phyloP scores from a whole-genome alignment of 2,113 vertebrate species.

The Castor canadensis region DNA sequence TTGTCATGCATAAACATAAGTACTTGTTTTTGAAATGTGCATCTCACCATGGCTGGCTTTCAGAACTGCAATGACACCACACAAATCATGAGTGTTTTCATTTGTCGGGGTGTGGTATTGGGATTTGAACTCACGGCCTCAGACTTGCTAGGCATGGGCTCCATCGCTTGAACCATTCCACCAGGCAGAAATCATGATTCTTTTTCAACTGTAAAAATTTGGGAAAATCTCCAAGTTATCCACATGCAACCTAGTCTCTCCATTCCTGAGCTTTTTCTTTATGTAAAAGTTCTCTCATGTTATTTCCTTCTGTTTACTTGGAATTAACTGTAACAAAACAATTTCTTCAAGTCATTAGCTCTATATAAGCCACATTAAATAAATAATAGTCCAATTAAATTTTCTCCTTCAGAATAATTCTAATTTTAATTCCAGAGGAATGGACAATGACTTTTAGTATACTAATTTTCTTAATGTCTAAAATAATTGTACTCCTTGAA shows the following conservation, averaged over 20 bases:
- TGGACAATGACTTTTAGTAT: neutral
- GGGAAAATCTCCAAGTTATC: neutral
- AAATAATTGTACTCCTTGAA: neutral
- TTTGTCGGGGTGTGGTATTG: too few relatives aligned
- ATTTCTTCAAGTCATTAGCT: neutral
- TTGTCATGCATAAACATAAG: neutral
- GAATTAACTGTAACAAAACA: neutral
- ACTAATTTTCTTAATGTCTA: neutral
- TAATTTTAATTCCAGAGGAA: neutral
- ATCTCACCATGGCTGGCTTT: neutral
- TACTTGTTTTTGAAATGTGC: neutral
- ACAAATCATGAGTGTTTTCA: neutral
- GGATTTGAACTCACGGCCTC: too few relatives aligned
- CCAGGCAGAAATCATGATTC: too few relatives aligned
- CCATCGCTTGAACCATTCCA: too few relatives aligned
- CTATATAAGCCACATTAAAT: neutral
- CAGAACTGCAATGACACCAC: neutral
- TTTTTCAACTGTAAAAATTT: neutral
- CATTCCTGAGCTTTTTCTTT: neutral
- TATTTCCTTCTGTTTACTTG: neutral
- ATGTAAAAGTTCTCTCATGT: neutral
- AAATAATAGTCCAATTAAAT: neutral
- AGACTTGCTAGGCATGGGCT: too few relatives aligned
- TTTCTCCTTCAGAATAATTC: neutral
- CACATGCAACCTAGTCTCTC: neutral